Evolutionary conservation across 2,888 invertebrate species (phyloP).

Genomic region (Eilema depressum): DNA sequence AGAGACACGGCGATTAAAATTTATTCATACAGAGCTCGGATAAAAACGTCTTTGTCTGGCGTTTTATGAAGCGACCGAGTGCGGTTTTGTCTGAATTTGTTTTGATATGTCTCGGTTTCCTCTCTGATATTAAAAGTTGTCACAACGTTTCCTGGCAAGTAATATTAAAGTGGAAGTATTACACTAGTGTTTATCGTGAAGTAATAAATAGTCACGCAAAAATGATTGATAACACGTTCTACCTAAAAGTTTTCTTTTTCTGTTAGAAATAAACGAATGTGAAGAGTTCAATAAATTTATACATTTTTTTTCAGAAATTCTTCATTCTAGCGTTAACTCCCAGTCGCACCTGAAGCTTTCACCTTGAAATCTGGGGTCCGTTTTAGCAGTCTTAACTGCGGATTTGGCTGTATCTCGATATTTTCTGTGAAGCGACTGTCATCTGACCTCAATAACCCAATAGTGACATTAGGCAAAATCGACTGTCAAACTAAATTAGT

Average conservation of each 20-base stretch:
- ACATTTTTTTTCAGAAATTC: not conserved
- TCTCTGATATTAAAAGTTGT: conserved; percentile 7
- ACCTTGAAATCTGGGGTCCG: too few relatives aligned
- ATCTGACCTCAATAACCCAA: too few relatives aligned
- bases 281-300: not conserved
- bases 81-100: conserved; percentile 15
- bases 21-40: conserved; percentile 24
- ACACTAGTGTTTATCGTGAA: not conserved
- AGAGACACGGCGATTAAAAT: conserved; percentile 25
- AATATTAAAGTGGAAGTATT: not conserved
- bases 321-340: too few relatives aligned
- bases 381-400: too few relatives aligned
- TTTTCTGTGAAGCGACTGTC: too few relatives aligned
- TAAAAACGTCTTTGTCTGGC: conserved; percentile 22
- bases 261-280: not conserved
- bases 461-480: too few relatives aligned
- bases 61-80: conserved; percentile 15
- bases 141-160: not conserved
- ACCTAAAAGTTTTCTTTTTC: not conserved
- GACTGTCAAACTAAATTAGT: not conserved
- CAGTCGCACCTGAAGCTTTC: too few relatives aligned
- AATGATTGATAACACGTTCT: not conserved
- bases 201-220: not conserved
- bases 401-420: too few relatives aligned
- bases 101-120: not conserved